Percentiles rank a stretch among this genome's conserved stretches.
Conservation (phyloP, 2,113 vertebrate species). For the Sturnus vulgaris region DNA sequence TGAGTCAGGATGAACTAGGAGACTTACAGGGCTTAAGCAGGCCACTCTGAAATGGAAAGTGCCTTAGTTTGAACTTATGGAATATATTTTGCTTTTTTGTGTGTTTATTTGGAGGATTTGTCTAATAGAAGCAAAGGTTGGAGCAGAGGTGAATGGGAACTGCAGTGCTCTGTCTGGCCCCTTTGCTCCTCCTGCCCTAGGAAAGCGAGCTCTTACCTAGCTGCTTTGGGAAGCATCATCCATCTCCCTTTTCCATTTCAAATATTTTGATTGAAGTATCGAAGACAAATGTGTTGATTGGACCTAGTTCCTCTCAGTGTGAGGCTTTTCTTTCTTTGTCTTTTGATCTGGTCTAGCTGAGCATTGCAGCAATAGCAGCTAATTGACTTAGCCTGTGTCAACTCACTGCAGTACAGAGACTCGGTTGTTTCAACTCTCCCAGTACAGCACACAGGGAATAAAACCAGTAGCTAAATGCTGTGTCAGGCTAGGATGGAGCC, state of each 20-base stretch:
- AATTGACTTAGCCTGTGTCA: conserved; percentile 39
- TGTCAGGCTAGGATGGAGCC: background rate
- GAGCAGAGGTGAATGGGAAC: background rate
- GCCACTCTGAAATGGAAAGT: background rate
- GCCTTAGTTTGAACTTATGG: background rate
- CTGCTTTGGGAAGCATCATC: background rate
- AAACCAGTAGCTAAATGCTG: background rate
- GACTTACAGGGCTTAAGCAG: background rate
- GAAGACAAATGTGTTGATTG: background rate
- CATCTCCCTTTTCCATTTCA: background rate
- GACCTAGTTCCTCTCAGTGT: background rate
- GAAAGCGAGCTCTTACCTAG: background rate
- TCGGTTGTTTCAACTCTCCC: background rate
- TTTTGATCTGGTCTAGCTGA: background rate
- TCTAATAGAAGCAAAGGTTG: background rate
- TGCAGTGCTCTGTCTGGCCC: background rate
- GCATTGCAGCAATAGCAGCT: background rate
- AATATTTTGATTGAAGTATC: background rate
- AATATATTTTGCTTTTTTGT: background rate
- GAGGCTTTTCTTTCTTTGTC: conserved; percentile 2
- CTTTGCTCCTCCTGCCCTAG: background rate
- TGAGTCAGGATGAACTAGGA: background rate
- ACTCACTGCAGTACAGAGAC: background rate
- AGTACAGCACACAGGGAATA: background rate
- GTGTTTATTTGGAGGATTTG: background rate